These are phyloP conservation scores for Podarcis cretensis DNA, from an alignment of 2,113 vertebrate species.

Conservation along the genomic window DNA sequence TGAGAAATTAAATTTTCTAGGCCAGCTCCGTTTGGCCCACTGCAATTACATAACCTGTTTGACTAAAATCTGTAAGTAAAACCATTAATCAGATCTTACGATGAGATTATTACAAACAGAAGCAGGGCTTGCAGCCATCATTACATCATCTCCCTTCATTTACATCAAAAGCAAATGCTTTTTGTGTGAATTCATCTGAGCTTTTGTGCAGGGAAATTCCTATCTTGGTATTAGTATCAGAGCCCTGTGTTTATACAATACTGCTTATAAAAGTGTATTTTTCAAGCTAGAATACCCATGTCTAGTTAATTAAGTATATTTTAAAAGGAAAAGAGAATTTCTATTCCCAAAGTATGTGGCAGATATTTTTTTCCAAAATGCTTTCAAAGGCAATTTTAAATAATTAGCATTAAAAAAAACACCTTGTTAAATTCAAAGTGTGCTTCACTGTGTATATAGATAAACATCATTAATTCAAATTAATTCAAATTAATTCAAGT, in stretches of 20 bases:
- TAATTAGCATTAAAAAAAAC: not conserved
- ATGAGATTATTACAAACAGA: constrained; percentile 17
- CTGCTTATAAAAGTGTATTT: not conserved
- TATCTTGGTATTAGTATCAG: not conserved
- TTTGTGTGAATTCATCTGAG: not conserved
- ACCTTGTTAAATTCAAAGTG: not conserved
- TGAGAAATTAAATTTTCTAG: not conserved
- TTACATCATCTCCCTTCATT: not conserved
- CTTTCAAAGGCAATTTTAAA: not conserved
- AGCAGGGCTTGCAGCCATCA: not conserved
- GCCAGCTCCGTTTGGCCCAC: not conserved
- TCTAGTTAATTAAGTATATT: not conserved
- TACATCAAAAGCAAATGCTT: not conserved
- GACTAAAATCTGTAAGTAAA: constrained; percentile 15
- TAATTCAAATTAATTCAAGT: not conserved
- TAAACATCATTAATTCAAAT: not conserved
- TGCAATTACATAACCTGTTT: not conserved
- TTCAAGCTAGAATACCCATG: not conserved
- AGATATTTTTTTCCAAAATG: not conserved
- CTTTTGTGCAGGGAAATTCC: not conserved
- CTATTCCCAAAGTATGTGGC: not conserved
- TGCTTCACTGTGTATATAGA: not conserved
- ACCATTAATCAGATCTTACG: constrained; percentile 20
- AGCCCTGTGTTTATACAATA: not conserved
- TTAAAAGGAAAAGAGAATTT: not conserved